These are phyloP conservation scores for Nebria ingens DNA, from an alignment of 1,140 invertebrate species.

Conservation along the genomic window DNA sequence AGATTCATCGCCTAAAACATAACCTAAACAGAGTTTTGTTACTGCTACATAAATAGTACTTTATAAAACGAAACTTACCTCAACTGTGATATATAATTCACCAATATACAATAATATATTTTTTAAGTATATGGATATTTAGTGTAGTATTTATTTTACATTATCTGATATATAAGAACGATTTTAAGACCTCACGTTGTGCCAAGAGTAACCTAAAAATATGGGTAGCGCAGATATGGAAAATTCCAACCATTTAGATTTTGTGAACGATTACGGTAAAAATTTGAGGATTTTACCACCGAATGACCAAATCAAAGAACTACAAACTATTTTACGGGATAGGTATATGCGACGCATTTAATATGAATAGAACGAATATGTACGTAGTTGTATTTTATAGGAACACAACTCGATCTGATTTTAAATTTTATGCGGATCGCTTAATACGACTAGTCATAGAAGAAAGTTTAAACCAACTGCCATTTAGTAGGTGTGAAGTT, in stretches of 20 bases:
- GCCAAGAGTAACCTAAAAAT: too few relatives aligned
- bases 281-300: slow-evolving; percentile 71
- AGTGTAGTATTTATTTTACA: background rate
- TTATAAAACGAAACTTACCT: too few relatives aligned
- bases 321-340: slow-evolving; percentile 91
- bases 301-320: slow-evolving; percentile 83
- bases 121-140: background rate
- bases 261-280: slow-evolving; percentile 52
- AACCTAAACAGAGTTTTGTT: too few relatives aligned
- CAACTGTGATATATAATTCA: too few relatives aligned
- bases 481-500: slow-evolving; percentile 80
- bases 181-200: too few relatives aligned
- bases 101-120: too few relatives aligned
- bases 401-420: slow-evolving; percentile 87
- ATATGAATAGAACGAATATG: slow-evolving; percentile 6
- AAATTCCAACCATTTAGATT: slow-evolving; percentile 14
- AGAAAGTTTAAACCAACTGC: slow-evolving; percentile 94
- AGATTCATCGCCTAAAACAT: too few relatives aligned
- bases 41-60: too few relatives aligned
- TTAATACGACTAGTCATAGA: slow-evolving; percentile 93
- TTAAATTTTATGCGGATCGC: slow-evolving; percentile 96
- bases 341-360: slow-evolving; percentile 52
- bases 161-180: too few relatives aligned
- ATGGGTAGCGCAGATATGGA: slow-evolving; percentile 28
- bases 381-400: slow-evolving; percentile 43